Conservation (phyloP, 2,797 vertebrate species). For the Hydrocynus forskahlii region DNA sequence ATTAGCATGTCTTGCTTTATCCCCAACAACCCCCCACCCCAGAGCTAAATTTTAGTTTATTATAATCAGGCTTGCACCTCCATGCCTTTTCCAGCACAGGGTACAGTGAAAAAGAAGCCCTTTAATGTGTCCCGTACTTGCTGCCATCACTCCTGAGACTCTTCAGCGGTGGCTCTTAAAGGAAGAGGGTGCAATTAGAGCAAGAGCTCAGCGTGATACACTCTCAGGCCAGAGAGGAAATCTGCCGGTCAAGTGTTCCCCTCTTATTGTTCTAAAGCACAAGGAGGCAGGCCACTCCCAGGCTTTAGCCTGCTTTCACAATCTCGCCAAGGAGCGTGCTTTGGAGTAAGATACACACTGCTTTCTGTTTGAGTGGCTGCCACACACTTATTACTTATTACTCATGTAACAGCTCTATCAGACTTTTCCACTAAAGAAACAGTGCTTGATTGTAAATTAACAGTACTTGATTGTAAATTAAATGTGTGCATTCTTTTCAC, state of each 20-base stretch:
- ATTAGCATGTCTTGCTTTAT: not conserved
- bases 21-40: not conserved
- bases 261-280: constrained; percentile 73
- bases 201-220: constrained; percentile 53
- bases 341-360: constrained; percentile 17
- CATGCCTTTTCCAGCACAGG: not conserved
- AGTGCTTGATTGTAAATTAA: too few relatives aligned
- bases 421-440: not conserved
- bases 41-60: not conserved
- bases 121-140: constrained; percentile 29
- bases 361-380: constrained; percentile 29
- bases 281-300: constrained; percentile 82
- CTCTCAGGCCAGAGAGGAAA: constrained; percentile 66
- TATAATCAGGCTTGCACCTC: constrained; percentile 16
- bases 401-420: constrained; percentile 29
- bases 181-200: constrained; percentile 46
- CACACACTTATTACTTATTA: constrained; percentile 32
- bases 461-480: not conserved
- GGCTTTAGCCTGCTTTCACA: constrained; percentile 73
- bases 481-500: constrained; percentile 25
- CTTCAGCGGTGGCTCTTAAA: constrained; percentile 27
- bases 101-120: not conserved
- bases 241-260: constrained; percentile 66
- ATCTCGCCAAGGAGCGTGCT: constrained; percentile 66
- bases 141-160: constrained; percentile 36